Evolutionary conservation across 2,888 invertebrate genomes (phyloP).

Genomic region (Pterobdella sp.): DNA sequence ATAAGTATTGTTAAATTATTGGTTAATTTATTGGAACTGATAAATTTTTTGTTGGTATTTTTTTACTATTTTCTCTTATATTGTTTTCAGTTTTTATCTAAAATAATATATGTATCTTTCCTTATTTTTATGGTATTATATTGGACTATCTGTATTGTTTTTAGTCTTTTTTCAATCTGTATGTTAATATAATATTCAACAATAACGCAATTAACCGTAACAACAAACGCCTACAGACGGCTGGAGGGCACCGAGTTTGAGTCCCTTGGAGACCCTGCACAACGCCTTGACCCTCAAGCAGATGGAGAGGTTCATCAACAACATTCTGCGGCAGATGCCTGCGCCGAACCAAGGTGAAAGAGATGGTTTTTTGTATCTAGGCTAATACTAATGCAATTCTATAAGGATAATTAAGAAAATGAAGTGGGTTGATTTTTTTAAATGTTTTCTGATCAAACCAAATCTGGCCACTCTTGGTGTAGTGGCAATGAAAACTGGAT

Average conservation of each 20-base stretch:
- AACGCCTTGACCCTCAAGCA: slow-evolving; percentile 87
- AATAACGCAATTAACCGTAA: background rate
- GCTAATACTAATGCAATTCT: too few species aligned
- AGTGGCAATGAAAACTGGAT: background rate
- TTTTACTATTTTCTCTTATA: background rate
- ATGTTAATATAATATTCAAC: too few species aligned
- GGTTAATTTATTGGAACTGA: background rate
- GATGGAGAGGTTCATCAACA: slow-evolving; percentile 69
- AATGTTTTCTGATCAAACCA: background rate
- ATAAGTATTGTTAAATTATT: background rate
- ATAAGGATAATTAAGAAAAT: background rate
- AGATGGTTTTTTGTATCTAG: too few species aligned
- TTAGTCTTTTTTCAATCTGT: too few species aligned
- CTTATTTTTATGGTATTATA: background rate
- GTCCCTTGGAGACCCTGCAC: slow-evolving; percentile 92
- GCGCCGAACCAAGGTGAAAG: background rate
- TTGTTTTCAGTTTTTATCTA: background rate
- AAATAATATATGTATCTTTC: background rate
- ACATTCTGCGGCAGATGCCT: background rate
- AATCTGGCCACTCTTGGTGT: background rate
- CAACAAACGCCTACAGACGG: slow-evolving; percentile 31
- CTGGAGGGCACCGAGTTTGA: slow-evolving; percentile 67
- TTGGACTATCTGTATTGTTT: background rate
- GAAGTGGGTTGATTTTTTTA: background rate
- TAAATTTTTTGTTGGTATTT: background rate